A percentile compares a stretch with the other conserved stretches of the same genome.
phyloP scores from a whole-genome alignment of 2,797 vertebrate species.

The Tragelaphus oryx region DNA sequence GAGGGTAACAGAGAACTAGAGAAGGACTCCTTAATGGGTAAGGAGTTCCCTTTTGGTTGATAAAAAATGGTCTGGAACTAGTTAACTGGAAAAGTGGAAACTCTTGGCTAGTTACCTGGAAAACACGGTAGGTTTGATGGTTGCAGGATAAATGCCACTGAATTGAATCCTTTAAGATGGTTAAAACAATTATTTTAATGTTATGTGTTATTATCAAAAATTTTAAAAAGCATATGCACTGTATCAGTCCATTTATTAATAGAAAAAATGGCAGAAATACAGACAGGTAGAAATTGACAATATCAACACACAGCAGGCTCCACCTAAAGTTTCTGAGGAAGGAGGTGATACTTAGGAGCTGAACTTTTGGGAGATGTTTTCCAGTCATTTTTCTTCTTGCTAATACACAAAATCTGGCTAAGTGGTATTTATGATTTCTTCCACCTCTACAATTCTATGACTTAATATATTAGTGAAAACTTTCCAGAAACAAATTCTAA shows the following conservation, averaged over 20 bases:
- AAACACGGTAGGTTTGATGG: neutral
- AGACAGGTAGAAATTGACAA: neutral
- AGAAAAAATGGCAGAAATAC: neutral
- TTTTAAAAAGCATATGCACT: neutral
- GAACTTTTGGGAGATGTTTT: neutral
- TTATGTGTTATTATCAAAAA: neutral
- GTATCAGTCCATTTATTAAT: neutral
- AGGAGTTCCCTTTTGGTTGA: neutral
- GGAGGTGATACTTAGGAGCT: neutral
- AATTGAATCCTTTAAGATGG: neutral
- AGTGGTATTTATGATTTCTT: constrained; percentile 6
- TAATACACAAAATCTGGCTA: neutral
- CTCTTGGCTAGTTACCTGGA: neutral
- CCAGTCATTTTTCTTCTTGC: neutral
- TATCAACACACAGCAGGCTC: neutral
- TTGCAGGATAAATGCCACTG: neutral
- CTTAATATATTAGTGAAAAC: constrained; percentile 16
- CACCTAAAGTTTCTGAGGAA: neutral
- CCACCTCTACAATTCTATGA: neutral
- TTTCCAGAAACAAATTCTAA: neutral
- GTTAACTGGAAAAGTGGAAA: neutral
- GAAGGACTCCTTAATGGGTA: neutral
- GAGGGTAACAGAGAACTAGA: too few relatives aligned
- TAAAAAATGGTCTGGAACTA: neutral
- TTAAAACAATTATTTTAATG: neutral